Base-by-base conservation (phyloP, 2,797 vertebrate species). In the Coracias cyanogaster region DNA sequence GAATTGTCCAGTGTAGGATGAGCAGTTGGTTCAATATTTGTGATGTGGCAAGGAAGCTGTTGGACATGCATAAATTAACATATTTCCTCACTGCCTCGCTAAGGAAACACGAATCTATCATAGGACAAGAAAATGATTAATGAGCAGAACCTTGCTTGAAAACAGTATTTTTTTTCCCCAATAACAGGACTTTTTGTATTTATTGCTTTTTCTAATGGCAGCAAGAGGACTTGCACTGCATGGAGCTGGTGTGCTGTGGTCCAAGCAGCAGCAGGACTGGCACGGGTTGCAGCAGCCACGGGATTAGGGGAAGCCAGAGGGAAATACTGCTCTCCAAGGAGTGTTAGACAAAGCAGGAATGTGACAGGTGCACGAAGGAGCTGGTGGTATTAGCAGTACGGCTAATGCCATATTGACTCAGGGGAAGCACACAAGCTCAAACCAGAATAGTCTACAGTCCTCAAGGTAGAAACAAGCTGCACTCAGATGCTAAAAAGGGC, bases 1-100 rank as follows among this genome's bases (percentile, higher is more conserved):
- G 97, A 96, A 93, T 96, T 98, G 89, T 97, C 96, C n/a, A 97
- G 69, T 26, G 92, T 93, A 96, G 96, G 94, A 45, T 94, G 70
- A 92, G 64, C 25, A 46, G 78, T 72, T 84, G 95, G 95, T 71
- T 98, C 97, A 24, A 84, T 46, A 49, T 93, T 95, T 73, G 71
- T 86, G 66, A 81, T 62, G 48, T 98, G 97, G 91, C 96, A 97
- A 94, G 98, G 79, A 95, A 98, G 96, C 98, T 98, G 97, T n/a
- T 72, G 76, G 49, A 92, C 51, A 78, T n/a, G 25, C 71, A 58
- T 26, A 49, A 71, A 58, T 9, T 7, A 82, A 33, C 25, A 25
- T 24, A 48, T 64, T 35, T 33, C 65, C 29, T 64, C 52, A 66
- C 25, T 43, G 24, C 35, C 18, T 35, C 39, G 33, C 25, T 66